Evolutionary conservation across 1,140 invertebrate genomes (phyloP).

Genomic region (Orchesella cincta): DNA sequence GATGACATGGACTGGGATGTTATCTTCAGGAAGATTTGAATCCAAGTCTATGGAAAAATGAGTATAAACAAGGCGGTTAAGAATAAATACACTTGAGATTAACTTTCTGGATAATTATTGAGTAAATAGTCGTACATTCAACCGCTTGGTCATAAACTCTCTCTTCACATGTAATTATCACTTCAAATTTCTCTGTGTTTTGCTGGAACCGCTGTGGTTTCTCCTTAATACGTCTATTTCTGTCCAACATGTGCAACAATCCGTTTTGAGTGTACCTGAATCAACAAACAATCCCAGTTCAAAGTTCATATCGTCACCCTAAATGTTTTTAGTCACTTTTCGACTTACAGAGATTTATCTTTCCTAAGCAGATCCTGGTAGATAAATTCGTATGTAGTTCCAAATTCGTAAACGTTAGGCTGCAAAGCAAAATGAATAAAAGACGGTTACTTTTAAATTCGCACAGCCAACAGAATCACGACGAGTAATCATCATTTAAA

Average conservation of each 20-base stretch:
- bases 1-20: constrained; percentile 90
- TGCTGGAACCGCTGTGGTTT: constrained; percentile 93
- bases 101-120: neutral
- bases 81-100: neutral
- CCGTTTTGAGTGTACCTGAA: constrained; percentile 96
- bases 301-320: neutral
- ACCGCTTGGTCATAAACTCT: constrained; percentile 94
- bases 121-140: constrained; percentile 64
- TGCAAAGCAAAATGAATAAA: neutral
- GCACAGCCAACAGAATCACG: neutral
- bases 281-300: constrained; percentile 2
- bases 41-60: constrained; percentile 56
- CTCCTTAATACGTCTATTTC: constrained; percentile 93
- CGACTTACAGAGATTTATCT: constrained; percentile 77
- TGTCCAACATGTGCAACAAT: constrained; percentile 95
- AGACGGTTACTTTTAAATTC: neutral
- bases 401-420: constrained; percentile 99
- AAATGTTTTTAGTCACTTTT: constrained; percentile 27
- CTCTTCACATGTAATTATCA: constrained; percentile 97
- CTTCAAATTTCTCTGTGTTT: constrained; percentile 88
- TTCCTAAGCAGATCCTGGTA: constrained; percentile 90
- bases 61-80: constrained; percentile 16
- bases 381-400: constrained; percentile 92
- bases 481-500: neutral
- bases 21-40: constrained; percentile 64